These are phyloP conservation scores for Aphelocoma coerulescens DNA, from an alignment of 2,113 vertebrate genomes.

Conservation along the genomic window DNA sequence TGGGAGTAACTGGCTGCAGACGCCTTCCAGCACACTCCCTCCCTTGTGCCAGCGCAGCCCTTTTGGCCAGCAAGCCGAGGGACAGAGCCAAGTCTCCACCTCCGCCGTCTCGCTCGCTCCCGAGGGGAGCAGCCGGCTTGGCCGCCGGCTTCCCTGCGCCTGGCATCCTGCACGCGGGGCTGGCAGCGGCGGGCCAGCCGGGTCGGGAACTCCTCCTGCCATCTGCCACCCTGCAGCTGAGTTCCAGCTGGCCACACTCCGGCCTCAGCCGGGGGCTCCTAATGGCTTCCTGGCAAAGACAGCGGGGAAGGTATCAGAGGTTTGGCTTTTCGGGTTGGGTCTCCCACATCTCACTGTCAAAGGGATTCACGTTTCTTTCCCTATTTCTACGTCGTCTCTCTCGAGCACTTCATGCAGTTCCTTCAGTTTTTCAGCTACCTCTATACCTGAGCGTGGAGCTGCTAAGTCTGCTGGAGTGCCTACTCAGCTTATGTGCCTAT, in stretches of 20 bases:
- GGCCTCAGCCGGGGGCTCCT: not conserved
- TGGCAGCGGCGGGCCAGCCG: not conserved
- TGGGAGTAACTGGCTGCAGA: not conserved
- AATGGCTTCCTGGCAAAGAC: not conserved
- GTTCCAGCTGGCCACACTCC: not conserved
- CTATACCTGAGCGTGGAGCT: not conserved
- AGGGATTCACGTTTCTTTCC: not conserved
- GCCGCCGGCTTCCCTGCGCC: not conserved
- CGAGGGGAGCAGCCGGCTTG: not conserved
- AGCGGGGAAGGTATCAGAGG: not conserved
- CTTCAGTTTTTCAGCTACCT: not conserved
- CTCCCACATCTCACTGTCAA: not conserved
- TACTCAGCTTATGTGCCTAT: not conserved
- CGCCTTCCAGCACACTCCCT: not conserved
- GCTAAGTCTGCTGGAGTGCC: not conserved
- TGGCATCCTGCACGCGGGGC: not conserved
- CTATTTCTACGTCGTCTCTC: not conserved
- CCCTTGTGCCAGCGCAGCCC: not conserved
- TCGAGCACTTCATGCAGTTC: not conserved
- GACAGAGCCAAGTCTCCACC: conserved; percentile 10
- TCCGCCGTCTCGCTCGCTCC: not conserved
- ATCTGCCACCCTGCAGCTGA: not conserved
- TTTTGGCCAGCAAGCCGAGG: not conserved
- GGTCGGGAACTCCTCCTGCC: not conserved
- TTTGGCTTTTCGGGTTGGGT: not conserved